Conservation (phyloP, 2,113 vertebrate genomes). For the Sebastes schlegelii region DNA sequence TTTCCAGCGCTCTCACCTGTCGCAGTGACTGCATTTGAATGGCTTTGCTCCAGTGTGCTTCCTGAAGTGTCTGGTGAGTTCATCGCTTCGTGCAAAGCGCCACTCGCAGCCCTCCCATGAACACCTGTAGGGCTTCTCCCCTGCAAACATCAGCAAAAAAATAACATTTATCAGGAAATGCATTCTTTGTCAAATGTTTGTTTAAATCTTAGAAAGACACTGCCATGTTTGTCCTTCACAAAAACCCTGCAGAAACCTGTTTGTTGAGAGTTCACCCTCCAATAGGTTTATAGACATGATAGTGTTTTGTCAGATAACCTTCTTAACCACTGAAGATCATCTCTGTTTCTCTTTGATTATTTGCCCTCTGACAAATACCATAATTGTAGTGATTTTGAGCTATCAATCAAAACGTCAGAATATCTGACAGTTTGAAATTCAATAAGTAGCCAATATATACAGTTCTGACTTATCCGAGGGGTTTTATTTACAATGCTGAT, state of each 20-base stretch:
- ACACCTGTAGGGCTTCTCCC: conserved; percentile 99
- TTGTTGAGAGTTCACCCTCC: background rate
- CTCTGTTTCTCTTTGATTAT: background rate
- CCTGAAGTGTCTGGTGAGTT: conserved; percentile 98
- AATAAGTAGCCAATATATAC: conserved; percentile 3
- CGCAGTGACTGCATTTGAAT: conserved; percentile 99
- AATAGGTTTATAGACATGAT: background rate
- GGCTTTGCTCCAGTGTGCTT: conserved; percentile 99
- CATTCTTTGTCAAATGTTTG: background rate
- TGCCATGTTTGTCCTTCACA: background rate
- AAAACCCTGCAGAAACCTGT: background rate
- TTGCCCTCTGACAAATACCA: background rate
- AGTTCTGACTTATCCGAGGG: background rate
- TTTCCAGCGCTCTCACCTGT: conserved; percentile 86
- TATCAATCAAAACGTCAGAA: background rate
- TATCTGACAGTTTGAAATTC: background rate
- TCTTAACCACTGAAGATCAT: background rate
- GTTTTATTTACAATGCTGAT: background rate
- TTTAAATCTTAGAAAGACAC: background rate
- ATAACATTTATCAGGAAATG: background rate
- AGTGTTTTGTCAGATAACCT: background rate
- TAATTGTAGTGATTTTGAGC: background rate
- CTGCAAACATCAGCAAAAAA: conserved; percentile 71
- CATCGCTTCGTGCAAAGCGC: conserved; percentile 98
- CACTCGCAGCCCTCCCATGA: conserved; percentile 99